Percentiles rank a stretch among this genome's conserved stretches.
These are phyloP conservation scores for Mormyrops attenuatus DNA, from an alignment of 2,797 vertebrate species.

Conservation along the genomic window DNA sequence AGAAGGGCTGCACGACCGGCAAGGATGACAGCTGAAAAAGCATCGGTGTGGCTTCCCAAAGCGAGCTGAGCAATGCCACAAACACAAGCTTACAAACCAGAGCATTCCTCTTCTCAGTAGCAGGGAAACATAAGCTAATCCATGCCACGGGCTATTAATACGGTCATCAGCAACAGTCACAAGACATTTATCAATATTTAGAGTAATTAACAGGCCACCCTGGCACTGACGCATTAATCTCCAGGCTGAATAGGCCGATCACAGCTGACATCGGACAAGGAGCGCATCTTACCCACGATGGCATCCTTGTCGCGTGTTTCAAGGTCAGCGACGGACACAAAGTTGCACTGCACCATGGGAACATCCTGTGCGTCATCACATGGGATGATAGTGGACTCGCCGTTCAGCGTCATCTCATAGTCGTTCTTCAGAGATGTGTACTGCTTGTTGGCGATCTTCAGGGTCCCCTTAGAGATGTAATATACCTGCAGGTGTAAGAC, in stretches of 20 bases:
- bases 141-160: constrained; percentile 42
- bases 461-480: constrained; percentile 82
- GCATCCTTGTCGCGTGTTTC: constrained; percentile 79
- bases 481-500: constrained; percentile 71
- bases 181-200: constrained; percentile 45
- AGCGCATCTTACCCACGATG: constrained; percentile 74
- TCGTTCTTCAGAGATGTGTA: constrained; percentile 85
- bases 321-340: constrained; percentile 77
- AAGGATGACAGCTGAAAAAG: not conserved
- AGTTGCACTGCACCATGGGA: constrained; percentile 85
- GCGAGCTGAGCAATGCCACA: not conserved
- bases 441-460: constrained; percentile 98
- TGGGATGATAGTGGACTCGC: constrained; percentile 78
- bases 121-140: constrained; percentile 42
- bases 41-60: not conserved
- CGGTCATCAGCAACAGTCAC: constrained; percentile 51
- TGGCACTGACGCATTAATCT: constrained; percentile 30
- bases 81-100: not conserved
- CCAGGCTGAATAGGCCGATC: not conserved
- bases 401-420: constrained; percentile 70
- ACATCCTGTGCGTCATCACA: constrained; percentile 83
- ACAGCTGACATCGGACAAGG: not conserved
- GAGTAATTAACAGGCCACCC: constrained; percentile 46
- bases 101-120: not conserved
- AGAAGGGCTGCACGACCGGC: not conserved